phyloP scores from a whole-genome alignment of 2,888 invertebrate species.

The Leptodirus hochenwartii region DNA sequence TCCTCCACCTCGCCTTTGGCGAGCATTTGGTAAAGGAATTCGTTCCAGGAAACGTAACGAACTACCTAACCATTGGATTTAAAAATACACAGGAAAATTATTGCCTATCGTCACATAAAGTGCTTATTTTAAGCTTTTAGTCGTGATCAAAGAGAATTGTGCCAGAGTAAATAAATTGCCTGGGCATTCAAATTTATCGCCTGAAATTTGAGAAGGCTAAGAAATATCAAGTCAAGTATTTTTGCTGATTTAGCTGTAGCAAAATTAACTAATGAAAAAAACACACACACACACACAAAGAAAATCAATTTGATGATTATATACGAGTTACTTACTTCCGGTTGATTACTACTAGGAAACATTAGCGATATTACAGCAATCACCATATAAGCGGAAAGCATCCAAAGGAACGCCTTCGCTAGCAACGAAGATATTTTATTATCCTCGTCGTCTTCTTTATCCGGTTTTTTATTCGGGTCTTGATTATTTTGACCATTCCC shows the following conservation, averaged over 20 bases:
- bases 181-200: too few species aligned
- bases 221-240: too few species aligned
- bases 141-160: too few species aligned
- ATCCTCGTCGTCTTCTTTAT: constrained; percentile 41
- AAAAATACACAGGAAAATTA: too few species aligned
- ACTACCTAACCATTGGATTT: too few species aligned
- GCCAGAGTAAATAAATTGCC: too few species aligned
- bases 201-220: too few species aligned
- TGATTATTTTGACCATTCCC: constrained; percentile 10
- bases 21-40: constrained; percentile 88
- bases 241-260: too few species aligned
- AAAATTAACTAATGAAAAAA: too few species aligned
- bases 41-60: constrained; percentile 88
- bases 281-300: too few species aligned
- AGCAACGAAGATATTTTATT: constrained; percentile 52
- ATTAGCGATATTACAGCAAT: constrained; percentile 53
- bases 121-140: not conserved
- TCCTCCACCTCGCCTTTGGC: constrained; percentile 88
- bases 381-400: constrained; percentile 56
- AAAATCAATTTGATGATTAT: too few species aligned
- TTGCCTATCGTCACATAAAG: too few species aligned
- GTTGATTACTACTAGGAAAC: constrained; percentile 51
- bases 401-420: constrained; percentile 64
- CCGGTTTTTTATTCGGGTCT: constrained; percentile 20
- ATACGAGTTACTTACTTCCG: constrained; percentile 37